phyloP scores from a whole-genome alignment of 2,888 invertebrate species.

The Calameuta pallipes region DNA sequence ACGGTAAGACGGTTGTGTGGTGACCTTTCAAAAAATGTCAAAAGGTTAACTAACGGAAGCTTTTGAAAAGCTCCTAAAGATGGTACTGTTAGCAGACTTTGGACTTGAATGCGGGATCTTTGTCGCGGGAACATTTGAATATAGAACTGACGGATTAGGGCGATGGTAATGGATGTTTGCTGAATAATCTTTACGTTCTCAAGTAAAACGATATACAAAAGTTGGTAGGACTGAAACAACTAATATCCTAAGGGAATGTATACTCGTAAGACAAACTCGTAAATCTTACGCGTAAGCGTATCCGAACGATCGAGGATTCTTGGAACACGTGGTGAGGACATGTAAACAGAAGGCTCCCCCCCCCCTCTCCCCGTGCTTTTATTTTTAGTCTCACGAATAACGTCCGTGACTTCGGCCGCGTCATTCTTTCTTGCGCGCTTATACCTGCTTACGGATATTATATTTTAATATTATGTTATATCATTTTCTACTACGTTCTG shows the following conservation, averaged over 20 bases:
- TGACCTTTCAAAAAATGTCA: not conserved
- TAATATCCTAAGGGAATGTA: not conserved
- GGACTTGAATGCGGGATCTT: not conserved
- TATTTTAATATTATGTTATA: not conserved
- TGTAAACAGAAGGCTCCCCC: conserved; percentile 21
- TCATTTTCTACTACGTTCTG: not conserved
- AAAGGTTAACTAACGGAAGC: not conserved
- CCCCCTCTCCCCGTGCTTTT: conserved; percentile 4
- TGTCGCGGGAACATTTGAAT: not conserved
- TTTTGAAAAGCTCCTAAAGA: not conserved
- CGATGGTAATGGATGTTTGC: not conserved
- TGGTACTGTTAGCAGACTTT: not conserved
- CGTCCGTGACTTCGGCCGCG: not conserved
- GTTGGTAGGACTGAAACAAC: not conserved
- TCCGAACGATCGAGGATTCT: not conserved
- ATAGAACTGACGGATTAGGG: not conserved
- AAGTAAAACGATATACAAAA: not conserved
- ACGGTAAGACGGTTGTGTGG: not conserved
- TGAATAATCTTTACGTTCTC: not conserved
- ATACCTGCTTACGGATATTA: not conserved
- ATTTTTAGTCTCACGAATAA: conserved; percentile 15
- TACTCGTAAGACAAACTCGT: not conserved
- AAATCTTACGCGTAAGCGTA: not conserved
- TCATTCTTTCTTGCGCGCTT: not conserved
- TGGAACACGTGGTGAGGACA: not conserved